phyloP scores from a whole-genome alignment of 92 coral and sea anemone species.

The Desmophyllum pertusum region DNA sequence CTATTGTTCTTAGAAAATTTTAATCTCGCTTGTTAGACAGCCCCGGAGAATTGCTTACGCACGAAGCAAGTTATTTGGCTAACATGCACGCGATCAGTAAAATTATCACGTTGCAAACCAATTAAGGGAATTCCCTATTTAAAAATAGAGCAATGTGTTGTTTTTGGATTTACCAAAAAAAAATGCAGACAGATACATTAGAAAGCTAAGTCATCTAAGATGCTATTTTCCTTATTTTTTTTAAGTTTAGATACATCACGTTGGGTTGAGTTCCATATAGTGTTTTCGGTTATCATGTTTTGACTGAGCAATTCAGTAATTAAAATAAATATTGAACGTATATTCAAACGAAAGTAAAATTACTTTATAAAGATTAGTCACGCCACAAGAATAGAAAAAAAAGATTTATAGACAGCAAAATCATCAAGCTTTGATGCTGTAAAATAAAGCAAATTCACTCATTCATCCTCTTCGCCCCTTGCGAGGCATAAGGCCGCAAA shows the following conservation, averaged over 20 bases:
- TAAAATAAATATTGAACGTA: background rate
- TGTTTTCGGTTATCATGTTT: background rate
- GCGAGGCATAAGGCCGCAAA: background rate
- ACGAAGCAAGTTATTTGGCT: background rate
- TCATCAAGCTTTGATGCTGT: background rate
- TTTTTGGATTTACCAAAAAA: background rate
- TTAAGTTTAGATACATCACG: background rate
- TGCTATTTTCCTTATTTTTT: background rate
- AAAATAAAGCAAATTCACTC: too few relatives aligned
- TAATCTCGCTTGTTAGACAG: background rate
- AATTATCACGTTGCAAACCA: background rate
- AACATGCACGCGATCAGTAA: background rate
- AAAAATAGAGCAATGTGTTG: background rate
- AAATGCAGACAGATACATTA: background rate
- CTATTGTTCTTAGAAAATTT: background rate
- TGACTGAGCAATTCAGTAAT: background rate
- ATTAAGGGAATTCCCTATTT: background rate
- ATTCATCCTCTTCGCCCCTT: too few relatives aligned
- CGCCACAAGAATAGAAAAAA: background rate
- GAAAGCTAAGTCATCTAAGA: background rate
- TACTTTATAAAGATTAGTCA: background rate
- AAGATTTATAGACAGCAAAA: background rate
- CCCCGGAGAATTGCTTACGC: background rate
- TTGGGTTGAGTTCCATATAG: background rate
- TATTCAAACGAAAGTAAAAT: background rate